Evolutionary conservation across 2,113 vertebrate species (phyloP).

Genomic region (Prolemur simus): DNA sequence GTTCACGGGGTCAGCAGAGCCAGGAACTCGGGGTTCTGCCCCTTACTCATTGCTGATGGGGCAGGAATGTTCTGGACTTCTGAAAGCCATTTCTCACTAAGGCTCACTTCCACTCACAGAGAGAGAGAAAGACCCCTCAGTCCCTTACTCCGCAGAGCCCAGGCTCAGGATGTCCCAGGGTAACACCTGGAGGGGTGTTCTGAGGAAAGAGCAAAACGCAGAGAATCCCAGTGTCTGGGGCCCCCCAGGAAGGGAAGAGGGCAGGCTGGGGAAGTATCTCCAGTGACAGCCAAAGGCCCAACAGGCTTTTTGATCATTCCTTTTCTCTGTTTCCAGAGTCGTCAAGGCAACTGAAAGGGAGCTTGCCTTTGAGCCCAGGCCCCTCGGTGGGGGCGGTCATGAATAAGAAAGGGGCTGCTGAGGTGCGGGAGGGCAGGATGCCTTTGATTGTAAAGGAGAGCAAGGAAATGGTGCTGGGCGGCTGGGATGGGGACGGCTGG

Average conservation of each 20-base stretch:
- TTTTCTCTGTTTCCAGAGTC: background rate
- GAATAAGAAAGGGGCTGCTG: background rate
- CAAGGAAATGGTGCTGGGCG: background rate
- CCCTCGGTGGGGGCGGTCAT: background rate
- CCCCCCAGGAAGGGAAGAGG: background rate
- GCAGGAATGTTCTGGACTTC: background rate
- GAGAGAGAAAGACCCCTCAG: background rate
- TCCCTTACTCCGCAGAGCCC: background rate
- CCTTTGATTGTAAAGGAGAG: background rate
- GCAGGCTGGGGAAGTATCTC: background rate
- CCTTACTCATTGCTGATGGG: background rate
- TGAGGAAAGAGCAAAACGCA: background rate
- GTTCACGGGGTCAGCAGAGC: background rate
- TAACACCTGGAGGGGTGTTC: background rate
- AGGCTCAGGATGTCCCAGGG: background rate
- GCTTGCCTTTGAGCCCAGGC: background rate
- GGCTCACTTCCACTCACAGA: background rate
- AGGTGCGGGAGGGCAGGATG: background rate
- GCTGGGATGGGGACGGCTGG: background rate
- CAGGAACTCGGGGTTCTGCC: background rate
- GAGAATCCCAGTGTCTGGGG: background rate
- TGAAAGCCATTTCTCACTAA: background rate
- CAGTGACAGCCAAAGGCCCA: conserved; percentile 23
- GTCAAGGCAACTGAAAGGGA: background rate
- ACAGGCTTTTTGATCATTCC: background rate